Evolutionary conservation across 2,797 vertebrate genomes (phyloP), one percentile per base, ranked within the genome.

Genomic region (Micrastur ruficollis): DNA sequence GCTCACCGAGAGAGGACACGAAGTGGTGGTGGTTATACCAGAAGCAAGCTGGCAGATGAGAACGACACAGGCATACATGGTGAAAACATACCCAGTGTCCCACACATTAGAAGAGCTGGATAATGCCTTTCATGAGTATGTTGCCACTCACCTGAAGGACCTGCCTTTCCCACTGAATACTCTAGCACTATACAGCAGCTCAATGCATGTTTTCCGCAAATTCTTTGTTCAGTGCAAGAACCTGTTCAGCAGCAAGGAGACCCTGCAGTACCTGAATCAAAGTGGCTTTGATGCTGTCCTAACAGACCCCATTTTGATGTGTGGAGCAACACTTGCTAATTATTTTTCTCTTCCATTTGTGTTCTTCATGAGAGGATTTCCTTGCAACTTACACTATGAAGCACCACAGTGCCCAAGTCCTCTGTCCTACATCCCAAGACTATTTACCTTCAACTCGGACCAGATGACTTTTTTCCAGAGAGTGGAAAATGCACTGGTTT

Each of bases 401-500:
- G 88, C 98, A 73, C 38, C 97, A 0, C 98, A 97, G 53, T 98
- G 98, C 26, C 98, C 98, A 0, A 97, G 96, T 14, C 98, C 98
- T 4, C 95, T 97, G 1, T 98, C 98, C 9, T 99, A 98, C 8
- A 32, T 98, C 25, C 98, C 98, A 0, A 98, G 98, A 32, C 86
- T 97, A 25, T 98, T 98, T 49, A 98, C 95, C 4, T 76, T 96
- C 63, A 96, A 95, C 87, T 97, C 98, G 0, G 98, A 99, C 59
- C 96, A 3, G 12, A 98, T 99, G 98, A 98, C 55, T 8, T 99
- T 98, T 72, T 89, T 83, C 4, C 95, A 98, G 93, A 98, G 98
- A 66, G 74, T 98, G n/a, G 32, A 98, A 71, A 99, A 98, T 7
- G 86, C 97, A 16, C 42, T 99, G 87, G 92, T 98, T 74, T 96